phyloP scores from a whole-genome alignment of 2,113 vertebrate species.

The Catharus fuscescens region DNA sequence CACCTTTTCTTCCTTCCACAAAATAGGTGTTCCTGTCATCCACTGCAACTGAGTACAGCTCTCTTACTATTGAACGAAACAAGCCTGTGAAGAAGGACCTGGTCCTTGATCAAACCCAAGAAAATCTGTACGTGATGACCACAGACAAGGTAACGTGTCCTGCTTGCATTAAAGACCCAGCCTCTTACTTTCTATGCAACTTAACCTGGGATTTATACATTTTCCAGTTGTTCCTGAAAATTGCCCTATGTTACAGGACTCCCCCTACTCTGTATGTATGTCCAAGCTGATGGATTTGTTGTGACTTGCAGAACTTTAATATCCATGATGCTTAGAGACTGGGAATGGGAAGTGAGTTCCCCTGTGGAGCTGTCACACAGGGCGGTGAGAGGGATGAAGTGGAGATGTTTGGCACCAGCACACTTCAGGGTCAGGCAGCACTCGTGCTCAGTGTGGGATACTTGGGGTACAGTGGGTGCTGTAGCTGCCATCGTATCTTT shows the following conservation, averaged over 20 bases:
- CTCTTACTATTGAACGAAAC: conserved; percentile 72
- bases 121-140: conserved; percentile 88
- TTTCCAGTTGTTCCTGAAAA: not conserved
- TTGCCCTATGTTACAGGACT: not conserved
- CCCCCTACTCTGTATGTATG: not conserved
- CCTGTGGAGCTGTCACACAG: not conserved
- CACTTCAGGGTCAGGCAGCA: accelerated
- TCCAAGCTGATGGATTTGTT: not conserved
- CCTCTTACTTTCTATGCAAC: not conserved
- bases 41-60: conserved; percentile 75
- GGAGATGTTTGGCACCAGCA: not conserved
- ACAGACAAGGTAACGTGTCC: conserved; percentile 82
- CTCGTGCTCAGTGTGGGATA: accelerated
- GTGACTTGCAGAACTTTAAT: not conserved
- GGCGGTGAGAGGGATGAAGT: not conserved
- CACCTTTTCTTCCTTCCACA: not conserved
- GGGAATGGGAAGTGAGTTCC: not conserved
- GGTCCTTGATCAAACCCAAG: conserved; percentile 78
- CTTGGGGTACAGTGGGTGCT: accelerated
- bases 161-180: not conserved
- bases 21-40: conserved; percentile 83
- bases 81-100: conserved; percentile 87
- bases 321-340: accelerated
- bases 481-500: not conserved
- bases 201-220: not conserved